A percentile compares a stretch with the other conserved stretches of the same genome.
phyloP scores from a whole-genome alignment of 2,888 invertebrate species.

The Lumbricus terrestris region DNA sequence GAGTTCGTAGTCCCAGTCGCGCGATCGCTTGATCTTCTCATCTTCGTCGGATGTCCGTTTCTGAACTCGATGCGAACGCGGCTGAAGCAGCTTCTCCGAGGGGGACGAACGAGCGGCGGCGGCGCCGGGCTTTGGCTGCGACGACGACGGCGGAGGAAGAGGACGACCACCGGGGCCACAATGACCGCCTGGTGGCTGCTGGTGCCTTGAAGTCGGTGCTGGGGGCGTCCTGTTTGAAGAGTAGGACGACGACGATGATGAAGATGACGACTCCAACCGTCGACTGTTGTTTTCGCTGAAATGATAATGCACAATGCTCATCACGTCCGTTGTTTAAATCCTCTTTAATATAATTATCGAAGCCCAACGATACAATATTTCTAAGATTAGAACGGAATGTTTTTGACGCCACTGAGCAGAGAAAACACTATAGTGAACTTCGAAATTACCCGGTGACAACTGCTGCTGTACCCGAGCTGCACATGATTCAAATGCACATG shows the following conservation, averaged over 20 bases:
- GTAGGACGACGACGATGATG: background rate
- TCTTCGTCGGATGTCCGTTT: constrained; percentile 21
- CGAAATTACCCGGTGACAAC: background rate
- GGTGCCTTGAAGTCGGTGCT: background rate
- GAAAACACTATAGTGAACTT: background rate
- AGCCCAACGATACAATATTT: background rate
- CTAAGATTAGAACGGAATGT: background rate
- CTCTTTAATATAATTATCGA: background rate
- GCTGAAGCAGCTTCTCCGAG: background rate
- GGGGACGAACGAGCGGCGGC: background rate
- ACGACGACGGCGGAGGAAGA: background rate
- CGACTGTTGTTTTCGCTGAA: background rate
- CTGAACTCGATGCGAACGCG: constrained; percentile 18
- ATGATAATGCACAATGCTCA: constrained; percentile 3
- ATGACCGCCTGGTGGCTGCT: background rate
- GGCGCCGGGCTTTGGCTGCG: background rate
- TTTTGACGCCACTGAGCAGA: background rate
- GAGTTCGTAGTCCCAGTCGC: constrained; percentile 73
- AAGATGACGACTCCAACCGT: background rate
- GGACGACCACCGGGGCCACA: background rate
- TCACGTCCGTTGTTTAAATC: background rate
- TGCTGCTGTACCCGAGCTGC: no score
- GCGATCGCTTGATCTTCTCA: constrained; percentile 38
- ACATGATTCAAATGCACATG: background rate
- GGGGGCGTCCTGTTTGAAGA: background rate